phyloP scores from a whole-genome alignment of 2,797 vertebrate species.

The Bryconaethiops microstoma region DNA sequence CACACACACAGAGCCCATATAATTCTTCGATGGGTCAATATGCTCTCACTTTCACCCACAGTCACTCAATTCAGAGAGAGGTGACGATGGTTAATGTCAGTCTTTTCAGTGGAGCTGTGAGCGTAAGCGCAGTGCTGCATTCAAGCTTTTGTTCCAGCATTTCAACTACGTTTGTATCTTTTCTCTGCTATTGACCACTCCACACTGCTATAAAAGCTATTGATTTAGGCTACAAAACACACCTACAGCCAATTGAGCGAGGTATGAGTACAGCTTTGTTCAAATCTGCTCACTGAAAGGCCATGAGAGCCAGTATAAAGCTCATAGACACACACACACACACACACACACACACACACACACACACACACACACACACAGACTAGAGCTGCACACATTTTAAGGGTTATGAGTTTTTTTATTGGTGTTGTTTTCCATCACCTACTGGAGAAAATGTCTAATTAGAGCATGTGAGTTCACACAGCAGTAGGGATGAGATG shows the following conservation, averaged over 20 bases:
- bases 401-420: not conserved
- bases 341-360: too few species aligned
- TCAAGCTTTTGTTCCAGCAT: conserved; percentile 32
- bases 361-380: too few species aligned
- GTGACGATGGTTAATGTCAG: conserved; percentile 7
- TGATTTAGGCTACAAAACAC: conserved; percentile 39
- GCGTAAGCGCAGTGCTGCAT: conserved; percentile 16
- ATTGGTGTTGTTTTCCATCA: not conserved
- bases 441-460: not conserved
- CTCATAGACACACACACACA: too few species aligned
- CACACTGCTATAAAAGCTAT: conserved; percentile 27
- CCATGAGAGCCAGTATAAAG: not conserved
- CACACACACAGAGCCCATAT: not conserved
- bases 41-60: conserved; percentile 2
- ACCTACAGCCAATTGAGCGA: conserved; percentile 6
- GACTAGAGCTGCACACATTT: not conserved
- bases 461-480: not conserved
- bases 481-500: not conserved
- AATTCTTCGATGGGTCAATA: conserved; percentile 12
- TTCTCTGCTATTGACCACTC: conserved; percentile 46
- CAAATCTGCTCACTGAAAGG: conserved; percentile 16
- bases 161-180: conserved; percentile 24
- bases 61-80: conserved; percentile 3
- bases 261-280: conserved; percentile 27
- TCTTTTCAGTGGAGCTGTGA: conserved; percentile 18